Evolutionary conservation across 2,888 invertebrate genomes (phyloP), one percentile per base, ranked within the genome.

Genomic region (Caenorhabditis plicata): DNA sequence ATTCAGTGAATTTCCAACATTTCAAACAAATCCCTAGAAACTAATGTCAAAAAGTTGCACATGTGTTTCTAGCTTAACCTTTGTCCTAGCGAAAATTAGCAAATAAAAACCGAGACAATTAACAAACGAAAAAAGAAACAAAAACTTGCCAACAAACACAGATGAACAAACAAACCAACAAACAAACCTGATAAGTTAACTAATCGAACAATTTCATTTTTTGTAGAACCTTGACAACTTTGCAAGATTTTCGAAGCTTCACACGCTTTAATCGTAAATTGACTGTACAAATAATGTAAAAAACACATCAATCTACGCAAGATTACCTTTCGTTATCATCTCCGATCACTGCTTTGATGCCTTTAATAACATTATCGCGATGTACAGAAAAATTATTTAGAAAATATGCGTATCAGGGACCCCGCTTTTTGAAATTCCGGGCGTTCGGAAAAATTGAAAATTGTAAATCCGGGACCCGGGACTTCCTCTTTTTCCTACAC

Each of bases 371-470:
- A 13, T 36, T 27, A 20, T 57, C 49, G 15, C 44, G 38, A 5
- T 44, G 52, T 5, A 62, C 40, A 7, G 33, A 25, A 22, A 57
- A 57, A 32, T 62, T 62, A 45, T 46, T 26, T 20, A 51, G 35
- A 27, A 20, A 27, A 22, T 29, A 43, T 4, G 51, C 43, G 20
- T 29, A 43, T 13, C 43, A 43, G n/a, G n/a, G n/a, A n/a, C n/a
- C n/a, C n/a, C n/a, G n/a, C n/a, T n/a, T n/a, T n/a, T n/a, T n/a
- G n/a, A n/a, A n/a, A n/a, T n/a, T n/a, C n/a, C n/a, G n/a, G n/a
- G n/a, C n/a, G n/a, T n/a, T n/a, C n/a, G n/a, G n/a, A n/a, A n/a
- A n/a, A n/a, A n/a, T n/a, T n/a, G n/a, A n/a, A n/a, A n/a, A n/a
- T n/a, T n/a, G n/a, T n/a, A n/a, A n/a, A n/a, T n/a, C n/a, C n/a